A percentile compares a stretch with the other conserved stretches of the same genome.
phyloP scores from a whole-genome alignment of 2,113 vertebrate species.

The Oceanodroma tethys region DNA sequence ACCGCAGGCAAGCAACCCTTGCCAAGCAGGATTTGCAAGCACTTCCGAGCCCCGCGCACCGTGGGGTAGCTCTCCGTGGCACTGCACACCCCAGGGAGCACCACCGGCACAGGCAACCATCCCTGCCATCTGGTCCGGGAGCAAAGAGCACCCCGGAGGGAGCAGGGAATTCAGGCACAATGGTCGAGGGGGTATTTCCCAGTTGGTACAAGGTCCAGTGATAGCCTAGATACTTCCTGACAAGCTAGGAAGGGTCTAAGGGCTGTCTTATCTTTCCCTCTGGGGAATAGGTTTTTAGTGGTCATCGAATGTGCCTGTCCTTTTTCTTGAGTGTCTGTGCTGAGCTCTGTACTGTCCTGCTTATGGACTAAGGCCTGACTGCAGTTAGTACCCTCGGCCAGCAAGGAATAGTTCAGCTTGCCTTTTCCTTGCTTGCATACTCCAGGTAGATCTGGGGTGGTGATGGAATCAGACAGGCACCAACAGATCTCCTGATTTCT shows the following conservation, averaged over 20 bases:
- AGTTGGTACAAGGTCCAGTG: background rate
- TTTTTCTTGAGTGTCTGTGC: background rate
- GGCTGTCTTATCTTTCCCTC: background rate
- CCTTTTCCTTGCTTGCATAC: background rate
- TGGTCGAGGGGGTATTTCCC: background rate
- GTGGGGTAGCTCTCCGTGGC: background rate
- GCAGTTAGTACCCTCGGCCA: background rate
- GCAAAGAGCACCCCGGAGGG: background rate
- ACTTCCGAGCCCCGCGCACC: background rate
- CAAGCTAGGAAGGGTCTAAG: background rate
- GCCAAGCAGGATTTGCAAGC: background rate
- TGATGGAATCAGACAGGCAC: background rate
- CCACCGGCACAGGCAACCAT: background rate
- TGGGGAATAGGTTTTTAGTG: background rate
- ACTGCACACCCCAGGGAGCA: background rate
- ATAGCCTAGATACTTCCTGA: background rate
- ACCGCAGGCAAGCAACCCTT: background rate
- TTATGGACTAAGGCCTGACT: background rate
- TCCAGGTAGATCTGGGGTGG: background rate
- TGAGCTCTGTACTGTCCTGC: background rate
- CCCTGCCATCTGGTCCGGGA: background rate
- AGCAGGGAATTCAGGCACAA: background rate
- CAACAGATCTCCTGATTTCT: background rate
- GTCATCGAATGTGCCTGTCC: background rate
- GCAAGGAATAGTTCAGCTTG: background rate